Percentiles rank a stretch among this genome's conserved stretches.
Conservation (phyloP, 2,797 vertebrate species). For the Myoxocephalus aenaeus region DNA sequence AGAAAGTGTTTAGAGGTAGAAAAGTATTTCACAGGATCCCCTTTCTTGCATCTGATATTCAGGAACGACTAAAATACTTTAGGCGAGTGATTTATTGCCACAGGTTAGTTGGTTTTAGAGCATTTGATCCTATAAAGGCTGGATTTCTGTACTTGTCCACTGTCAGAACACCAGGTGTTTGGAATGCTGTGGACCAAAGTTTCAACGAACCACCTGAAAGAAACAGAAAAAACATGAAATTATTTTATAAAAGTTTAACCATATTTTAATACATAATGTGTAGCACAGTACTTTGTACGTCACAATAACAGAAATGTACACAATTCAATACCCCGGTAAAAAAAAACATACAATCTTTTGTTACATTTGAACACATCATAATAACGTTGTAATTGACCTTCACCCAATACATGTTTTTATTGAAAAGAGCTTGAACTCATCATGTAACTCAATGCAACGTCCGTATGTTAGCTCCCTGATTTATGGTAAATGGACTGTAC, state of each 20-base stretch:
- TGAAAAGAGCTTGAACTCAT: not conserved
- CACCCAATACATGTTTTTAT: no score
- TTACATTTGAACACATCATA: not conserved
- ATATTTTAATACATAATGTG: not conserved
- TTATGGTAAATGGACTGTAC: no score
- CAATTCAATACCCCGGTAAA: not conserved
- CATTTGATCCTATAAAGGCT: not conserved
- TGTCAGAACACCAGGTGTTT: not conserved
- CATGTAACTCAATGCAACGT: not conserved
- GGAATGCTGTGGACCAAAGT: not conserved
- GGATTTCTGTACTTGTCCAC: not conserved
- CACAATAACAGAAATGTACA: not conserved
- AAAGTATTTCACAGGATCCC: not conserved
- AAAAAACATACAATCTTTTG: not conserved
- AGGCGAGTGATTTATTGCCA: conserved; percentile 8
- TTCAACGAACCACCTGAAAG: conserved; percentile 41
- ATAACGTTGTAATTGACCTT: no score
- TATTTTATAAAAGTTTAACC: not conserved
- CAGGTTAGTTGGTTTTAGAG: conserved; percentile 2
- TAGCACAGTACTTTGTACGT: not conserved
- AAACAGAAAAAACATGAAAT: not conserved
- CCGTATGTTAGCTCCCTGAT: not conserved
- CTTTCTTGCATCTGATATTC: conserved; percentile 20
- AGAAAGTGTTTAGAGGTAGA: not conserved
- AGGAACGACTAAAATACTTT: not conserved